These are phyloP conservation scores for Pan troglodytes DNA, from an alignment of 2,113 vertebrate genomes.

Conservation along the genomic window NHGRI_mPanTro3-v2.1_pri NC_072415.2:40364001-40364500, in stretches of 20 bases:
- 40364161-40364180: background rate
- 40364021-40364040: background rate
- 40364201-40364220: background rate
- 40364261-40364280: background rate
- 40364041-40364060: background rate
- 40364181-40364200: background rate
- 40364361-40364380: background rate
- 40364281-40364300: background rate
- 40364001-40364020: background rate
- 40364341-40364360: background rate
- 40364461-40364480: background rate
- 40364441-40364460: background rate
- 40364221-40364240: background rate
- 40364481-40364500: background rate
- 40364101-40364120: background rate
- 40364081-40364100: background rate
- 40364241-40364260: background rate
- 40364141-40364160: background rate
- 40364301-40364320: background rate
- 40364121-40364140: background rate
- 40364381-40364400: background rate
- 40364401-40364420: background rate
- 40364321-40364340: background rate
- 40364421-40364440: background rate
- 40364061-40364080: background rate